A percentile compares a stretch with the other conserved stretches of the same genome.
Conservation (phyloP, 2,888 invertebrate genomes). For the Caenorhabditis parvicauda region DNA sequence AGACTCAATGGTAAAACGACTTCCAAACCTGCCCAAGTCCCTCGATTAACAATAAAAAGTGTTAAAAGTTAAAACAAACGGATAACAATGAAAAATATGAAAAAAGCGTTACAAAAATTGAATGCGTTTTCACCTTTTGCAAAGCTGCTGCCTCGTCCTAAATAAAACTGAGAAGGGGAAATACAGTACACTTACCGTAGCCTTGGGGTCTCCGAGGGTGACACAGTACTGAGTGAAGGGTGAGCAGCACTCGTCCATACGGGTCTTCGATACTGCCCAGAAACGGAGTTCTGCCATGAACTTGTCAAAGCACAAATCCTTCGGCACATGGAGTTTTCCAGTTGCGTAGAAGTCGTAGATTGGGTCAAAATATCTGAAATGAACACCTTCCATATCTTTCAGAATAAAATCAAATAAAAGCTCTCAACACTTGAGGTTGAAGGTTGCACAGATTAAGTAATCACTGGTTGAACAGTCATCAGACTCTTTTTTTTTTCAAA, state of each 20-base stretch:
- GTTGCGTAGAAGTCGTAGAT: conserved; percentile 62
- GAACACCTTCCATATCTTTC: too few relatives aligned
- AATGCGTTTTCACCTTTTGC: background rate
- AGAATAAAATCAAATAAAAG: too few relatives aligned
- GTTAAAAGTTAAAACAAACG: too few relatives aligned
- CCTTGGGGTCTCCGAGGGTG: conserved; percentile 24
- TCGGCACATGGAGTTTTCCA: conserved; percentile 60
- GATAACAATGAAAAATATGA: too few relatives aligned
- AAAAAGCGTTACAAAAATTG: too few relatives aligned
- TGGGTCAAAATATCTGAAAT: conserved; percentile 60
- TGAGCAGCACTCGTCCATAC: conserved; percentile 61
- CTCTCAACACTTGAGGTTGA: too few relatives aligned
- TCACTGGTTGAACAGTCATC: too few relatives aligned
- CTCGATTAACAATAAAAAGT: too few relatives aligned
- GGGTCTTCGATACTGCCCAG: conserved; percentile 59
- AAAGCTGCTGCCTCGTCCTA: conserved; percentile 20
- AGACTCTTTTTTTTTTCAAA: too few relatives aligned
- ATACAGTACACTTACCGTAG: conserved; percentile 17
- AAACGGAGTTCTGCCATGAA: conserved; percentile 62
- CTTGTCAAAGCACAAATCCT: conserved; percentile 61
- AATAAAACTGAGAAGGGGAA: conserved; percentile 3
- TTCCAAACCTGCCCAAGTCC: too few relatives aligned
- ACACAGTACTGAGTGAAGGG: conserved; percentile 59
- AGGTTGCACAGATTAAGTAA: too few relatives aligned
- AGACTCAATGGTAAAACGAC: too few relatives aligned